Percentiles rank a stretch among this genome's conserved stretches.
Evolutionary conservation across 2,797 vertebrate species (phyloP).

Genomic region (Labroides dimidiatus): DNA sequence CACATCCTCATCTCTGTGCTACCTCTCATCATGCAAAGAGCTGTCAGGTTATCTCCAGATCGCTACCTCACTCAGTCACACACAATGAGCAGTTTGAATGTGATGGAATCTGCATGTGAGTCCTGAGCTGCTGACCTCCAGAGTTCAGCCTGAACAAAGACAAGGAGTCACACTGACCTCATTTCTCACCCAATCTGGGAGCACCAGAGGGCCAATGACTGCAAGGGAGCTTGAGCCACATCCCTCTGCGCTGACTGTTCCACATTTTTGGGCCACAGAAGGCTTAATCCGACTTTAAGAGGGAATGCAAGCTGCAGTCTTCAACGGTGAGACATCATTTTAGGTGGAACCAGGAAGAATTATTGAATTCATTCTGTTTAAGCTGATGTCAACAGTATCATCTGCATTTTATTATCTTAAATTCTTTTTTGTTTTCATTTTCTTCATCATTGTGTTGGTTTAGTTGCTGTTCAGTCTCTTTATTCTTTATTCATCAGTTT

Average conservation of each 20-base stretch:
- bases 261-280: constrained; percentile 48
- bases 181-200: constrained; percentile 40
- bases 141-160: constrained; percentile 19
- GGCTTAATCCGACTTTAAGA: constrained; percentile 41
- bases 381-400: too few species aligned
- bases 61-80: constrained; percentile 5
- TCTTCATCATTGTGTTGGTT: too few species aligned
- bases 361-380: too few species aligned
- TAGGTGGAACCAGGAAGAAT: too few species aligned
- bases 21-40: background rate
- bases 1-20: background rate
- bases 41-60: background rate
- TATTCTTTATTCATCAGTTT: too few species aligned
- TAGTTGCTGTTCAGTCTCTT: too few species aligned
- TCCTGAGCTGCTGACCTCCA: constrained; percentile 48
- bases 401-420: too few species aligned
- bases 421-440: too few species aligned
- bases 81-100: constrained; percentile 19
- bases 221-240: constrained; percentile 29
- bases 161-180: constrained; percentile 58
- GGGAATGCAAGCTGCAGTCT: background rate
- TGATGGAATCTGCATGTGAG: constrained; percentile 18
- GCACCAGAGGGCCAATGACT: constrained; percentile 30
- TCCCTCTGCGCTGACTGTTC: constrained; percentile 31
- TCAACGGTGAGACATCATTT: background rate